Percentiles rank a stretch among this genome's conserved stretches.
Evolutionary conservation across 2,888 invertebrate species (phyloP).

Genomic region (Meteorus colon): DNA sequence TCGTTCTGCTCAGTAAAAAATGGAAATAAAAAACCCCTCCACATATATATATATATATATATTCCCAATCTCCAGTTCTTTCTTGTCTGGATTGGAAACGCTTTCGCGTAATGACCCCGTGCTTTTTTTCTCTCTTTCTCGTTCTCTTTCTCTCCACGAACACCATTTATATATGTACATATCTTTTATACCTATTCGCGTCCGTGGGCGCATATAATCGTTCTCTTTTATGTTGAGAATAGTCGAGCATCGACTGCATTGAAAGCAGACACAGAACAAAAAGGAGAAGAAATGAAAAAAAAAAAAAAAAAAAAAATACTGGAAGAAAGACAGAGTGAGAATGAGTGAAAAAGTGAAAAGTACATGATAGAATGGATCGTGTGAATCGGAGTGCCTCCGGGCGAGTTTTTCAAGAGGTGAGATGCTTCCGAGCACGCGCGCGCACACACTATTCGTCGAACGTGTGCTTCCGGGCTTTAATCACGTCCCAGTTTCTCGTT

Average conservation of each 20-base stretch:
- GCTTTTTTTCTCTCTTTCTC: constrained; percentile 23
- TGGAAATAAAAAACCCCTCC: not conserved
- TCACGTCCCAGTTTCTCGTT: constrained; percentile 40
- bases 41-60: not conserved
- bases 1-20: constrained; percentile 32
- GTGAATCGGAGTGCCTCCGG: constrained; percentile 26
- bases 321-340: not conserved
- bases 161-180: constrained; percentile 6
- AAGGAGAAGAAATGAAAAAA: constrained; percentile 21
- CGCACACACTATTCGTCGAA: constrained; percentile 26
- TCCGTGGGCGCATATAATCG: constrained; percentile 33
- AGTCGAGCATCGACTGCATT: constrained; percentile 28
- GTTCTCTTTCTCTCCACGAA: constrained; percentile 13
- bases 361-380: constrained; percentile 35
- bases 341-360: constrained; percentile 11
- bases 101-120: constrained; percentile 42
- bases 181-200: constrained; percentile 19
- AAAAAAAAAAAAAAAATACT: not conserved
- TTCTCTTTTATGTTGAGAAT: constrained; percentile 35
- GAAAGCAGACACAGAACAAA: constrained; percentile 22
- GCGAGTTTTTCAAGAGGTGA: constrained; percentile 28
- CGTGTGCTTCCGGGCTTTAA: constrained; percentile 42
- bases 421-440: constrained; percentile 31
- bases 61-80: constrained; percentile 24
- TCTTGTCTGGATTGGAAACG: constrained; percentile 38